phyloP scores from a whole-genome alignment of 2,113 vertebrate genomes.

The Etheostoma spectabile region DNA sequence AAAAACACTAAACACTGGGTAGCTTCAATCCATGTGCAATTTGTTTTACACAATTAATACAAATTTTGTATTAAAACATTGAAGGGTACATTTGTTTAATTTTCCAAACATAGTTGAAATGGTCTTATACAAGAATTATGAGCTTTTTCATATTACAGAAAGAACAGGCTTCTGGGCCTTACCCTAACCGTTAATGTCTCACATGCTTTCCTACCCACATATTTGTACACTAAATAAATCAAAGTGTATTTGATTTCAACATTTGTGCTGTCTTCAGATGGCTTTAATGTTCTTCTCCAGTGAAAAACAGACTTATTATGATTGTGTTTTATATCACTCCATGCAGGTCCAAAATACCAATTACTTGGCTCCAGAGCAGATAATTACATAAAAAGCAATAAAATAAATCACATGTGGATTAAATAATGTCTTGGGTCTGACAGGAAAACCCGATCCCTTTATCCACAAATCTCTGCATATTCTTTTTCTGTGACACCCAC shows the following conservation, averaged over 20 bases:
- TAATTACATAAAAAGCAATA: conserved; percentile 10
- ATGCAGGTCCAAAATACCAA: conserved; percentile 11
- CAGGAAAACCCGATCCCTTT: background rate
- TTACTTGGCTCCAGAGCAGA: conserved; percentile 10
- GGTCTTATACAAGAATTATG: background rate
- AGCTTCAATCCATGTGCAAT: background rate
- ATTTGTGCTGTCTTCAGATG: background rate
- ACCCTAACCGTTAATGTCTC: background rate
- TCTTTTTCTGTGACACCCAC: background rate
- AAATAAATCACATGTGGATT: conserved; percentile 31
- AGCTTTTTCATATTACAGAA: background rate
- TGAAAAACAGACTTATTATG: conserved; percentile 9
- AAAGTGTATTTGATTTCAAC: conserved; percentile 4
- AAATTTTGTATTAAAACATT: background rate
- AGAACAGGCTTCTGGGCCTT: background rate
- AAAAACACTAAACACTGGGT: background rate
- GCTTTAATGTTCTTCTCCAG: conserved; percentile 6
- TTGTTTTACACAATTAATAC: background rate
- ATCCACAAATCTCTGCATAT: background rate
- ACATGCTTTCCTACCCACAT: background rate
- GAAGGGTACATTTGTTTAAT: background rate
- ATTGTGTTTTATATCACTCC: conserved; percentile 32
- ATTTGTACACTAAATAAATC: background rate
- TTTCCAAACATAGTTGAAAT: background rate
- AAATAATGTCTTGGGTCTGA: conserved; percentile 7